Percentiles rank a stretch among this genome's conserved stretches.
Evolutionary conservation across 37 sponge, comb jelly and placozoan genomes (phyloP).

Genomic region (Aphrocallistes beatrix): DNA sequence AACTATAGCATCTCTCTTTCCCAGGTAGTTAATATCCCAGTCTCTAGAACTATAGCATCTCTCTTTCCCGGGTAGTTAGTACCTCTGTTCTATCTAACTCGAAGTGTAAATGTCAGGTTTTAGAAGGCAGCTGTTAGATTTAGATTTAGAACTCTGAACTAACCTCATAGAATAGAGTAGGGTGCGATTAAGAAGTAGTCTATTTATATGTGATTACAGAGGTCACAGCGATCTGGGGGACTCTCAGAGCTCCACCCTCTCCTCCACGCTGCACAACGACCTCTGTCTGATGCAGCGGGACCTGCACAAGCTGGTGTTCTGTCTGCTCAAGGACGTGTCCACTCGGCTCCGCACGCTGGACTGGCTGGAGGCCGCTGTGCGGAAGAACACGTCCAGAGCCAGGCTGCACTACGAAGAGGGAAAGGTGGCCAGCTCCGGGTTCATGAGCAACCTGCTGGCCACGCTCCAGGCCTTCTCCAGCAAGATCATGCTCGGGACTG

Average conservation of each 20-base stretch:
- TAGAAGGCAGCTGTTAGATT: too few relatives aligned
- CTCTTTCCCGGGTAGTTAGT: too few relatives aligned
- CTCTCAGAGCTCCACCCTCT: neutral
- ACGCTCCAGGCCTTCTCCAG: conserved; percentile 57
- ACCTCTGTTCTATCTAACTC: too few relatives aligned
- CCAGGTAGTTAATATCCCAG: too few relatives aligned
- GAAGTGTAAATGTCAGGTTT: too few relatives aligned
- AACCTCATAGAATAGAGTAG: too few relatives aligned
- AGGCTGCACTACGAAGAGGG: neutral
- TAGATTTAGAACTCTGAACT: too few relatives aligned
- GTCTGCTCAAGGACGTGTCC: neutral
- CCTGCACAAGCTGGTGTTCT: neutral
- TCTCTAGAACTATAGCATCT: too few relatives aligned
- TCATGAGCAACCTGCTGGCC: conserved; percentile 57
- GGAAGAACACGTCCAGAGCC: neutral
- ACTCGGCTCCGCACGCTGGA: neutral
- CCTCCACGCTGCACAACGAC: neutral
- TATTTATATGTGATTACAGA: neutral
- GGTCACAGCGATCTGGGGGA: neutral
- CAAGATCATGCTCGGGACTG: conserved; percentile 50
- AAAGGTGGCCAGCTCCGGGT: conserved; percentile 23
- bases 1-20: too few relatives aligned
- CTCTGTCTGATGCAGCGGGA: neutral
- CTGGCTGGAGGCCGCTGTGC: neutral
- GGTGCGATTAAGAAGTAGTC: too few relatives aligned